phyloP scores from a whole-genome alignment of 2,113 vertebrate genomes.

The Stercorarius parasiticus region DNA sequence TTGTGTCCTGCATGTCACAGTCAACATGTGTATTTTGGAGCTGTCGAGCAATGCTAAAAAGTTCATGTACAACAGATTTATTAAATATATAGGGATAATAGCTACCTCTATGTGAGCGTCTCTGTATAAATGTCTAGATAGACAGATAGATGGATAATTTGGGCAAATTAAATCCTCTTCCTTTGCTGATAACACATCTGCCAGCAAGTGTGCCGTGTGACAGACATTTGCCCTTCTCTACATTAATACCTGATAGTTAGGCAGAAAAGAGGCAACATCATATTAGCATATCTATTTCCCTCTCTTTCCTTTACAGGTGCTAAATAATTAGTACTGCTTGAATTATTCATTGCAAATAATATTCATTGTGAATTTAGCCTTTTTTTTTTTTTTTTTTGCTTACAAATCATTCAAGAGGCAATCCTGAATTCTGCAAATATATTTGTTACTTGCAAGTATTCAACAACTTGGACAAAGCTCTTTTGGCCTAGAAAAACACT shows the following conservation, averaged over 20 bases:
- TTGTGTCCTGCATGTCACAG: background rate
- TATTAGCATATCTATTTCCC: slow-evolving; percentile 63
- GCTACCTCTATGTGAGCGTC: background rate
- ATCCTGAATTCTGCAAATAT: slow-evolving; percentile 21
- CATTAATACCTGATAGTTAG: slow-evolving; percentile 48
- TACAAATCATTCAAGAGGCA: slow-evolving; percentile 53
- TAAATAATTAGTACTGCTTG: slow-evolving; percentile 68
- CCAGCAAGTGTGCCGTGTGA: background rate
- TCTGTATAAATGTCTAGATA: background rate
- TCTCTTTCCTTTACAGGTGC: slow-evolving; percentile 64
- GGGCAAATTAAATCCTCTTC: background rate
- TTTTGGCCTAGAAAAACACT: background rate
- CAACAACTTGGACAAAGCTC: slow-evolving; percentile 7
- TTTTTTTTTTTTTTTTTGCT: background rate
- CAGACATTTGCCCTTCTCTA: slow-evolving; percentile 37
- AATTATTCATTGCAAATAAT: slow-evolving; percentile 73
- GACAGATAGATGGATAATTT: background rate
- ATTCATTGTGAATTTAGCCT: slow-evolving; percentile 66
- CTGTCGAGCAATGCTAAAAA: background rate
- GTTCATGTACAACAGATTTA: background rate
- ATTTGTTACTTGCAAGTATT: background rate
- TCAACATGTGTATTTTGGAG: background rate
- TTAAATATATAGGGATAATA: background rate
- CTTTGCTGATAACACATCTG: slow-evolving; percentile 33
- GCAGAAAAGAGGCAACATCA: slow-evolving; percentile 59